phyloP scores from a whole-genome alignment of 92 coral and sea anemone species.

The Siderastrea siderea region DNA sequence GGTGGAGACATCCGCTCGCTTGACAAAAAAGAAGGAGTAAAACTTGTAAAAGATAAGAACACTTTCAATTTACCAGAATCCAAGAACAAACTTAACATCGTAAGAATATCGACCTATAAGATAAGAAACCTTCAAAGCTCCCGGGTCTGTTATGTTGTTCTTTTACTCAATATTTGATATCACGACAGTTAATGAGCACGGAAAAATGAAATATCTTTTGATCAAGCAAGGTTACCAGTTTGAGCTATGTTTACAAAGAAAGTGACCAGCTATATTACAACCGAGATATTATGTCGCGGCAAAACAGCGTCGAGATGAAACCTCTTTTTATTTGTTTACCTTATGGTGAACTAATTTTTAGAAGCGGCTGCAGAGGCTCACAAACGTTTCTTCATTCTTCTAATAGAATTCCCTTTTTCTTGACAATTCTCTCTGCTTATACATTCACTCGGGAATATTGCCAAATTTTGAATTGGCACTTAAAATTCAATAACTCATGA shows the following conservation, averaged over 20 bases:
- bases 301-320: slow-evolving; percentile 20
- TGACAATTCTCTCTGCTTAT: slow-evolving; percentile 27
- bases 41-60: slow-evolving; percentile 37
- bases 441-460: slow-evolving; percentile 42
- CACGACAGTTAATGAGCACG: slow-evolving; percentile 32
- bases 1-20: slow-evolving; percentile 49
- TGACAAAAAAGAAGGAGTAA: slow-evolving; percentile 26
- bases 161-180: slow-evolving; percentile 47
- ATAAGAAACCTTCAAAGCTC: slow-evolving; percentile 3
- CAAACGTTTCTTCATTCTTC: background rate
- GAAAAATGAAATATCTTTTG: slow-evolving; percentile 40
- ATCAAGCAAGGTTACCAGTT: slow-evolving; percentile 55
- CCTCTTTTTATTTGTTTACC: slow-evolving; percentile 7
- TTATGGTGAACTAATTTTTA: background rate
- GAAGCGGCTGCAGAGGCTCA: slow-evolving; percentile 24
- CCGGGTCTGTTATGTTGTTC: slow-evolving; percentile 32
- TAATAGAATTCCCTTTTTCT: slow-evolving; percentile 14
- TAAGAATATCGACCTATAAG: slow-evolving; percentile 17
- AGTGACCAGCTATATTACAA: slow-evolving; percentile 29
- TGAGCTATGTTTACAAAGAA: slow-evolving; percentile 34
- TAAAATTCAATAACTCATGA: slow-evolving; percentile 75
- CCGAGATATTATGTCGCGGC: slow-evolving; percentile 19
- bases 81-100: background rate
- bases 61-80: background rate
- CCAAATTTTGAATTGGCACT: slow-evolving; percentile 64